A percentile compares a stretch with the other conserved stretches of the same genome.
Conservation (phyloP, 2,888 invertebrate species). For the Clepsis dumicolana region DNA sequence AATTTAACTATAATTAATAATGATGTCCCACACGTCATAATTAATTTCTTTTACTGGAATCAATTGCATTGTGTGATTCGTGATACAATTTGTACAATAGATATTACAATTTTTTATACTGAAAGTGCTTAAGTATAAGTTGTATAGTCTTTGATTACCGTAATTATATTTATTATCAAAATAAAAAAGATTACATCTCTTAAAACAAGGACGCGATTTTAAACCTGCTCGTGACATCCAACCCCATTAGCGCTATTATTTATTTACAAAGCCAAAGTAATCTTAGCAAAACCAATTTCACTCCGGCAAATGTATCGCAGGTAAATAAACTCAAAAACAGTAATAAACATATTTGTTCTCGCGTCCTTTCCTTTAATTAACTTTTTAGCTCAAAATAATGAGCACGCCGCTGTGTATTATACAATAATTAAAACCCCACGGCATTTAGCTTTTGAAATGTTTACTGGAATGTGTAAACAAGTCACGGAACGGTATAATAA, state of each 20-base stretch:
- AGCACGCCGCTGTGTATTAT: conserved; percentile 16
- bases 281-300: conserved; percentile 6
- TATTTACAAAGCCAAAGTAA: conserved; percentile 7
- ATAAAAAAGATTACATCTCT: background rate
- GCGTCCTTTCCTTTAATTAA: conserved; percentile 18
- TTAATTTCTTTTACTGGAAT: too few relatives aligned
- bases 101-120: too few relatives aligned
- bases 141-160: too few relatives aligned
- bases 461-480: conserved; percentile 2
- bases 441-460: conserved; percentile 9
- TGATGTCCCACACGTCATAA: too few relatives aligned
- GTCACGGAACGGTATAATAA: conserved; percentile 15
- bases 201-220: background rate
- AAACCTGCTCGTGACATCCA: background rate
- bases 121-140: too few relatives aligned
- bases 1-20: too few relatives aligned
- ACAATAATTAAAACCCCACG: conserved; percentile 13
- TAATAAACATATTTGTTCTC: conserved; percentile 19
- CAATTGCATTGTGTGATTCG: too few relatives aligned
- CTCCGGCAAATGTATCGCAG: conserved; percentile 15
- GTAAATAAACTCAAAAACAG: conserved; percentile 8
- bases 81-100: too few relatives aligned
- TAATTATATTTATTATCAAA: too few relatives aligned
- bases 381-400: conserved; percentile 19
- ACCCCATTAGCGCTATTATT: background rate